phyloP scores from a whole-genome alignment of 2,113 vertebrate genomes.

The Psettodes erumei region DNA sequence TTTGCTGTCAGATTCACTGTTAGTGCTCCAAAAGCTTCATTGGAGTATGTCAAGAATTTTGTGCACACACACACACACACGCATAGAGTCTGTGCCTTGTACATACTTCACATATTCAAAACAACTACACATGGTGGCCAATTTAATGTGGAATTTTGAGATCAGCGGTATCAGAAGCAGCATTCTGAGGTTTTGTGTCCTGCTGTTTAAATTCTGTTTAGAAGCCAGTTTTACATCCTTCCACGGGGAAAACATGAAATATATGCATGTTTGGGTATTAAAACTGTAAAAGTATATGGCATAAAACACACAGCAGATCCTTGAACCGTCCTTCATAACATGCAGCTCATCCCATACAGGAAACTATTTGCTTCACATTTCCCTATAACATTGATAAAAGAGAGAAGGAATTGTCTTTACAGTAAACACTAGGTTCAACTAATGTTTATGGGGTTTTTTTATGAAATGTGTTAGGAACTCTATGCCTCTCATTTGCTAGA shows the following conservation, averaged over 20 bases:
- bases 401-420: background rate
- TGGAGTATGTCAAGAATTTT: background rate
- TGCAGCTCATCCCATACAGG: background rate
- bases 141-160: constrained; percentile 68
- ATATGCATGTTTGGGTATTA: background rate
- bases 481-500: background rate
- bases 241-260: background rate
- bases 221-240: constrained; percentile 7
- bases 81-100: background rate
- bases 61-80: background rate
- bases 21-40: background rate
- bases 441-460: background rate
- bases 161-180: constrained; percentile 36
- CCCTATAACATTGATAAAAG: background rate
- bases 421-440: background rate
- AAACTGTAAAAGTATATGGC: background rate
- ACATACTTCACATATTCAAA: constrained; percentile 33
- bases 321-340: background rate
- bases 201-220: constrained; percentile 7
- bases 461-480: background rate
- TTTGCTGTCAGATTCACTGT: background rate
- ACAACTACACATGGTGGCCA: constrained; percentile 35
- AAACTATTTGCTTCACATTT: background rate
- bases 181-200: background rate
- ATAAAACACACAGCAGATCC: background rate